Conservation (phyloP, 2,797 vertebrate genomes). For the Mycteria americana region DNA sequence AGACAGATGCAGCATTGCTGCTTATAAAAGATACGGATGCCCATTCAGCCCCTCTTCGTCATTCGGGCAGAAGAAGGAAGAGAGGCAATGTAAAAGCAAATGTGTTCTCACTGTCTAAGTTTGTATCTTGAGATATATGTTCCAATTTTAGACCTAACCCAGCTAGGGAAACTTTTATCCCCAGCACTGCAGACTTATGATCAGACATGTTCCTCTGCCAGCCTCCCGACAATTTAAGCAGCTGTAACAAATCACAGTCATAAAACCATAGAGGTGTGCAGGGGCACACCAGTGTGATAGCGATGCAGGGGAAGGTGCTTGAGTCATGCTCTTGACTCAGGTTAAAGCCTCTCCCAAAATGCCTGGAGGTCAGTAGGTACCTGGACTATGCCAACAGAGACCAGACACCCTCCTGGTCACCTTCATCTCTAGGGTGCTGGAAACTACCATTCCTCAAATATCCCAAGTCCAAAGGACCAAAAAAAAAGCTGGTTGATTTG, state of each 20-base stretch:
- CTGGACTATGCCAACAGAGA: neutral
- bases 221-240: neutral
- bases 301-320: neutral
- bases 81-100: neutral
- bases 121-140: neutral
- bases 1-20: neutral
- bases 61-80: neutral
- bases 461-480: neutral
- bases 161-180: neutral
- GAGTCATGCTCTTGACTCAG: rapidly evolving
- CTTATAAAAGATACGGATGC: neutral
- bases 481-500: neutral
- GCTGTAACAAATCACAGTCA: neutral
- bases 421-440: neutral
- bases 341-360: neutral
- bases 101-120: neutral
- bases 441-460: neutral
- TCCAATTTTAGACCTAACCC: neutral
- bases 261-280: neutral
- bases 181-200: neutral
- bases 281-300: too few species aligned
- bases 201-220: neutral
- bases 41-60: neutral
- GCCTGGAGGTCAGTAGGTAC: neutral
- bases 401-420: neutral